phyloP scores from a whole-genome alignment of 2,113 vertebrate genomes.

The Talpa occidentalis region DNA sequence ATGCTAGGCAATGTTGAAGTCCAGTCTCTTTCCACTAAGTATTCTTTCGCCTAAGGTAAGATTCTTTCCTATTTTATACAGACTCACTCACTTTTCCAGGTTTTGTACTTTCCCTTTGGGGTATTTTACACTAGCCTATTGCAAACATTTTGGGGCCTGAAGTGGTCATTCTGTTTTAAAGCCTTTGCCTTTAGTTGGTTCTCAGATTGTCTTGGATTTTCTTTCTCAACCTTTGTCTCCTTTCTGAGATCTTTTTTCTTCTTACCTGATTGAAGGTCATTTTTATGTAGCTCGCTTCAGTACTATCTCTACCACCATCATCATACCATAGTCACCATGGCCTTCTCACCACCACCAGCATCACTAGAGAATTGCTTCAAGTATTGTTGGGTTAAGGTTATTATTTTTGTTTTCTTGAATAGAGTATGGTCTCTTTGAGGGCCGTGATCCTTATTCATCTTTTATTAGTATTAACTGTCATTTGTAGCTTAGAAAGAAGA shows the following conservation, averaged over 20 bases:
- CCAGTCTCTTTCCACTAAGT: background rate
- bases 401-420: background rate
- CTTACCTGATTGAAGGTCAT: background rate
- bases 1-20: background rate
- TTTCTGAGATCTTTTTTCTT: background rate
- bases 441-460: background rate
- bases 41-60: background rate
- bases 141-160: background rate
- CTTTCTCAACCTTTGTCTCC: background rate
- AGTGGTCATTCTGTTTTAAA: background rate
- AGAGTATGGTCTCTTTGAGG: background rate
- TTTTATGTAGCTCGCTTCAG: background rate
- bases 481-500: slow-evolving; percentile 28
- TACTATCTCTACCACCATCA: background rate
- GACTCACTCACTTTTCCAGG: background rate
- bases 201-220: background rate
- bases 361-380: background rate
- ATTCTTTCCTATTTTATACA: background rate
- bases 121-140: background rate
- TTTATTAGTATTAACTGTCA: slow-evolving; percentile 44
- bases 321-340: background rate
- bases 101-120: background rate
- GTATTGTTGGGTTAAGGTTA: background rate
- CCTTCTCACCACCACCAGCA: background rate
- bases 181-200: background rate